Conservation (phyloP, 1,140 invertebrate genomes). For the Zaprionus kolodkinae region DNA sequence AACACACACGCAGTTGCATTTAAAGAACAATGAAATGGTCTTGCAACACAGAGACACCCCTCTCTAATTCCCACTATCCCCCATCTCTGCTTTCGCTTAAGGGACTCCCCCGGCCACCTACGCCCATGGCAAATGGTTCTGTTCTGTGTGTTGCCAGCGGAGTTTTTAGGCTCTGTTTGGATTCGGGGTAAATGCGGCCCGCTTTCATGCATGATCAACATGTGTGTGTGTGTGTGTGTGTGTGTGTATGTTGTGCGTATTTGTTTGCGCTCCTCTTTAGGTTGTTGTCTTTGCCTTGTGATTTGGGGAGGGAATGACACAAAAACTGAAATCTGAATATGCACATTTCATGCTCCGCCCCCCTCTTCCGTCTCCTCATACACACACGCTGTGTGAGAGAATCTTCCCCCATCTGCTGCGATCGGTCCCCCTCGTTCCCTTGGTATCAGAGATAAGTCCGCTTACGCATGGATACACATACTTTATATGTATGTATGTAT, state of each 20-base stretch:
- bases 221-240: slow-evolving; percentile 26
- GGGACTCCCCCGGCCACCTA: background rate
- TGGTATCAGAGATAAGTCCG: slow-evolving; percentile 53
- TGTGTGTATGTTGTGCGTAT: slow-evolving; percentile 17
- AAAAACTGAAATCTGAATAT: slow-evolving; percentile 47
- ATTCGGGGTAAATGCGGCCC: slow-evolving; percentile 42
- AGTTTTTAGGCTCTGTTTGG: slow-evolving; percentile 32
- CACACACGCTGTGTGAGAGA: slow-evolving; percentile 1
- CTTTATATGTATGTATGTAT: background rate
- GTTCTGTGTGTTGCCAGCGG: slow-evolving; percentile 29
- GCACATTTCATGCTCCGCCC: slow-evolving; percentile 18
- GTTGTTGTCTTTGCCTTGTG: slow-evolving; percentile 13
- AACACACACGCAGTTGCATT: background rate
- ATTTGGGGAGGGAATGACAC: slow-evolving; percentile 32
- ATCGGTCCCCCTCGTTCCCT: background rate
- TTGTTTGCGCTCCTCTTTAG: slow-evolving; percentile 26
- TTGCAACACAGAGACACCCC: background rate
- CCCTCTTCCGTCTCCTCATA: background rate
- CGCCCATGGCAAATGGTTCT: slow-evolving; percentile 8
- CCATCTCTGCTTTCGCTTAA: background rate
- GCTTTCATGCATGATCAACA: slow-evolving; percentile 55
- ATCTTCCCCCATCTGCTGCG: slow-evolving; percentile 5
- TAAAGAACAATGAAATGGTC: slow-evolving; percentile 5
- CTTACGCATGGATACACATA: slow-evolving; percentile 30
- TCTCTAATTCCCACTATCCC: background rate